Base-by-base conservation (phyloP, 1,140 invertebrate species). In the Formica exsecta region DNA sequence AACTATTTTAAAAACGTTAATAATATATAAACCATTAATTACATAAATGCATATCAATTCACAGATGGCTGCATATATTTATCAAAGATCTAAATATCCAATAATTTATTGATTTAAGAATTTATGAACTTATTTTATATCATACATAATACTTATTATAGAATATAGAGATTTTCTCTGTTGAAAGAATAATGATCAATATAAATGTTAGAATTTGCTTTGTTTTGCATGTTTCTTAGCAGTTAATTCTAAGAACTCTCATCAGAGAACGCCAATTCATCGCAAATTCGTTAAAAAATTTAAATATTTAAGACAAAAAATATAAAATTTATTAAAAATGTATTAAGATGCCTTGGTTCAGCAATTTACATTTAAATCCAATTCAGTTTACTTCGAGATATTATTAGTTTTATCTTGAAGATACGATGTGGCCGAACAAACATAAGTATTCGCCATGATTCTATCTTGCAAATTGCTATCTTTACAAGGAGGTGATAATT, bases 401-500 rank as follows among this genome's bases (percentile, higher is more conserved):
- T 29, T 25, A 77, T 77, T 71, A 44, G 11, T 66, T 19, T 59
- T 71, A 22, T 59, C n/a, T 81, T 36, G 48, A 68, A 70, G 4
- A 44, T 61, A 29, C 36, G 29, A 68, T 64, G 25, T 22, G 11
- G 5, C n/a, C 19, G 41, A 68, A 51, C 19, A 11, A 32, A 16
- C 29, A 51, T 65, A 54, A 51, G 44, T 71, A 29, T 54, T 36
- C n/a, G 29, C 32, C 16, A 2, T 54, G 25, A 57, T 13, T 88
- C 48, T 59, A 44, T 54, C 41, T 44, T 62, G n/a, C 9, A 54
- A 77, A 71, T 66, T 57, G 32, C 25, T 76, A 9, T 86, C 38
- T 84, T 68, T 86, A 68, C 74, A 76, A n/a, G 71, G 59, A 44
- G 68, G 64, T 61, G 71, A 54, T 16, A 89, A 86, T 73, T 74